Conservation (phyloP, 2,797 vertebrate species). For the Glossophaga mutica region DNA sequence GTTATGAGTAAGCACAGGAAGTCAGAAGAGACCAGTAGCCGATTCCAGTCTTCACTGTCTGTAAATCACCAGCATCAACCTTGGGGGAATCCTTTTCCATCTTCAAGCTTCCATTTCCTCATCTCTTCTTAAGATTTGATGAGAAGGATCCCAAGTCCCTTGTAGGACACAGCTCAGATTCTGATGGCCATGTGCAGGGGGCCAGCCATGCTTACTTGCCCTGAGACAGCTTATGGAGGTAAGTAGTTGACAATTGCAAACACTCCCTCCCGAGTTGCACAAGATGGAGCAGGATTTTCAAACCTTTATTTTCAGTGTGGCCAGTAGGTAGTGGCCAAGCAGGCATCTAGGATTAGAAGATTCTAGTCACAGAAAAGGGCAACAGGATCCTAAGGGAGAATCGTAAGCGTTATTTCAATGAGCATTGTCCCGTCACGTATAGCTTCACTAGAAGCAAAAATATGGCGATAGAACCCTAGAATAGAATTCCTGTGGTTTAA, state of each 20-base stretch:
- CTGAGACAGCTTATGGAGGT: background rate
- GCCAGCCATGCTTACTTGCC: background rate
- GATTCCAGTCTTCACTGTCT: background rate
- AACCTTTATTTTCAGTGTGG: background rate
- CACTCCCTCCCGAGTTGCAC: background rate
- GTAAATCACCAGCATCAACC: background rate
- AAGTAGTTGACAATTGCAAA: background rate
- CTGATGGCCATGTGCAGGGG: background rate
- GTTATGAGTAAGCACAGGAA: background rate
- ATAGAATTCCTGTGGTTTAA: background rate
- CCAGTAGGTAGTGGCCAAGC: background rate
- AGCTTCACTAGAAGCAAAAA: background rate
- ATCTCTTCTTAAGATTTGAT: background rate
- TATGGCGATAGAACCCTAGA: background rate
- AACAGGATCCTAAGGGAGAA: background rate
- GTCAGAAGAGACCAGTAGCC: background rate
- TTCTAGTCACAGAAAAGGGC: background rate
- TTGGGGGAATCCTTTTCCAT: background rate
- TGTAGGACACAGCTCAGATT: background rate
- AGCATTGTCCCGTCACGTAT: background rate
- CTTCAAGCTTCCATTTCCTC: background rate
- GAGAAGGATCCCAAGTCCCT: background rate
- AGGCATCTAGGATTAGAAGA: background rate
- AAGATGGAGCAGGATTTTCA: background rate
- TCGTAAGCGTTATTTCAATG: background rate